Conservation (phyloP, 2,113 vertebrate species). For the Coreoperca whiteheadi region DNA sequence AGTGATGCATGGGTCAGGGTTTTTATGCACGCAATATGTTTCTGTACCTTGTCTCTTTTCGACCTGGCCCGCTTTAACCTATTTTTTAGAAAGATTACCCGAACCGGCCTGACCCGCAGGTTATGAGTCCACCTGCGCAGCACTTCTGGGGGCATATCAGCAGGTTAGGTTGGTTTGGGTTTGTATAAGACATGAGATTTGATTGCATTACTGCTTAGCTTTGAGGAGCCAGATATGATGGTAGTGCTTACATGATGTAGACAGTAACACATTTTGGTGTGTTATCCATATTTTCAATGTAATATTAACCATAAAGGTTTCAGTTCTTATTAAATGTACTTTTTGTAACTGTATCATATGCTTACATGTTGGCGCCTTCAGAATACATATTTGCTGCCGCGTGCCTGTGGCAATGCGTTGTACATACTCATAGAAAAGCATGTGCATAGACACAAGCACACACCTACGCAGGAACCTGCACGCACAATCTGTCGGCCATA, state of each 20-base stretch:
- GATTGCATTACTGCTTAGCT: neutral
- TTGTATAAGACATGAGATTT: neutral
- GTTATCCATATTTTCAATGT: neutral
- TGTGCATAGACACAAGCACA: conserved; percentile 30
- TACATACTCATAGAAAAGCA: conserved; percentile 15
- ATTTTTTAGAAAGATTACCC: too few species aligned
- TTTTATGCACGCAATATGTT: too few species aligned
- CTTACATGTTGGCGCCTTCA: neutral
- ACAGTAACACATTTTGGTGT: neutral
- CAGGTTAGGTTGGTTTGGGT: neutral
- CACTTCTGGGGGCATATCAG: neutral
- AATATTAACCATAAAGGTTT: neutral
- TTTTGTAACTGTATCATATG: neutral
- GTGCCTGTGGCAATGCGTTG: conserved; percentile 10
- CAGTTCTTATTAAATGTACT: neutral
- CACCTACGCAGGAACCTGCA: conserved; percentile 12
- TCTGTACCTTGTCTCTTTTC: too few species aligned
- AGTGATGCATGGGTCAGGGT: too few species aligned
- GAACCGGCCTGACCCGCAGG: too few species aligned
- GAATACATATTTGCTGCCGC: conserved; percentile 25
- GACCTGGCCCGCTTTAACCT: too few species aligned
- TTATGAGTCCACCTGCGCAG: too few species aligned
- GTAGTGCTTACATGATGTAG: neutral
- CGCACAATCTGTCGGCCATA: conserved; percentile 37
- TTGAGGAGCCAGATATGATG: neutral